These are phyloP conservation scores for Lycaena phlaeas DNA, from an alignment of 2,888 invertebrate species.

Conservation along the genomic window DNA sequence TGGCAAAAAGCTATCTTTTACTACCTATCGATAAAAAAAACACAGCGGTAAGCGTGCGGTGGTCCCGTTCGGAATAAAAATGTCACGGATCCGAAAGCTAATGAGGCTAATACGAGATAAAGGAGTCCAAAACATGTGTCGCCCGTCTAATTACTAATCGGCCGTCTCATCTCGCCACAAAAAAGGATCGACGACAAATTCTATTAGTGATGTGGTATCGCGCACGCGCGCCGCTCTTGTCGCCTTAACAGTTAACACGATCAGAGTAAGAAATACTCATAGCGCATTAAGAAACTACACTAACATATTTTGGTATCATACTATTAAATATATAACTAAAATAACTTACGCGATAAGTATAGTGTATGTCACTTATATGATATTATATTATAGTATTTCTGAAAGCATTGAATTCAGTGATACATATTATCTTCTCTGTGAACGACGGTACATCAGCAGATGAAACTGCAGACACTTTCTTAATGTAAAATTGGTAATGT, in stretches of 20 bases:
- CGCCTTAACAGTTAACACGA: neutral
- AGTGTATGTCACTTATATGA: no score
- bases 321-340: no score
- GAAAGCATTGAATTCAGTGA: no score
- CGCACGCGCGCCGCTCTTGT: slow-evolving; percentile 39
- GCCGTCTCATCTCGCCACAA: slow-evolving; percentile 55
- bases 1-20: neutral
- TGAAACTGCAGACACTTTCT: no score
- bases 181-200: slow-evolving; percentile 53
- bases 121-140: slow-evolving; percentile 62
- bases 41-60: slow-evolving; percentile 18
- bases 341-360: no score
- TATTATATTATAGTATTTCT: no score
- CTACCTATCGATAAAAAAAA: slow-evolving; percentile 20
- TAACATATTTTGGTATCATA: no score
- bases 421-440: no score
- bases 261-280: no score
- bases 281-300: neutral
- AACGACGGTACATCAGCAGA: no score
- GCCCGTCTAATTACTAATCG: slow-evolving; percentile 68
- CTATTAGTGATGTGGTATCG: slow-evolving; percentile 50
- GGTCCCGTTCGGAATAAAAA: slow-evolving; percentile 36
- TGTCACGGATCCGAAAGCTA: slow-evolving; percentile 31
- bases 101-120: slow-evolving; percentile 56
- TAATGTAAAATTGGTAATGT: no score